Percentiles rank a stretch among this genome's conserved stretches.
Conservation (phyloP, 2,888 invertebrate genomes). For the Phasia obesa region DNA sequence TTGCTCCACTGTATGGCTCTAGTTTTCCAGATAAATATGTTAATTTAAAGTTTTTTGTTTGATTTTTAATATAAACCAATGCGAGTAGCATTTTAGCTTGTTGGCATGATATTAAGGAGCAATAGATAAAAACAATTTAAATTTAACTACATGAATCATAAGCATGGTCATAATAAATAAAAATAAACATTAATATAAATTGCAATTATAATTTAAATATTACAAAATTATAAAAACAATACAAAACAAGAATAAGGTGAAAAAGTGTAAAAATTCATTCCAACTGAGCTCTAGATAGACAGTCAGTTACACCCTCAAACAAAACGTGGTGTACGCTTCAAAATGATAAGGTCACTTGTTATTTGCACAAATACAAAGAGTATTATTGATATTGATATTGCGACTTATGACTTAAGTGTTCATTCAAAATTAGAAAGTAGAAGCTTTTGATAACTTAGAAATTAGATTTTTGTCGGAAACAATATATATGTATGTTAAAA, state of each 20-base stretch:
- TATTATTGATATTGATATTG: too few relatives aligned
- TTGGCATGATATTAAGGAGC: background rate
- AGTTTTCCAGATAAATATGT: too few relatives aligned
- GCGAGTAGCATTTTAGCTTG: background rate
- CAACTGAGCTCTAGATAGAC: background rate
- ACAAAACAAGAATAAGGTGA: constrained; percentile 36
- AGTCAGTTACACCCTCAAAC: background rate
- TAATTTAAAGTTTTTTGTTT: too few relatives aligned
- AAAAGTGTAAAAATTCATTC: constrained; percentile 30
- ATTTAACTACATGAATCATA: constrained; percentile 60
- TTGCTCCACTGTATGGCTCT: too few relatives aligned
- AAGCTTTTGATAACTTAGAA: too few relatives aligned
- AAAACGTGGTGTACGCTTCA: background rate
- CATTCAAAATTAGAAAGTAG: too few relatives aligned
- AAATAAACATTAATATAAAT: constrained; percentile 64
- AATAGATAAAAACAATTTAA: constrained; percentile 32
- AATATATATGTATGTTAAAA: too few relatives aligned
- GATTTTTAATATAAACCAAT: too few relatives aligned
- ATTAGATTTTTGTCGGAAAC: too few relatives aligned
- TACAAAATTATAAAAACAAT: constrained; percentile 36
- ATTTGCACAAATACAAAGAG: background rate
- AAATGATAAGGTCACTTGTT: constrained; percentile 2
- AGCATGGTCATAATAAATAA: constrained; percentile 53
- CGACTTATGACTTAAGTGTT: too few relatives aligned
- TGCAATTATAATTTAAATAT: constrained; percentile 65